A percentile compares a stretch with the other conserved stretches of the same genome.
Evolutionary conservation across 23 tunicate genomes (phyloP).

Genomic region (Ascidia mentula): DNA sequence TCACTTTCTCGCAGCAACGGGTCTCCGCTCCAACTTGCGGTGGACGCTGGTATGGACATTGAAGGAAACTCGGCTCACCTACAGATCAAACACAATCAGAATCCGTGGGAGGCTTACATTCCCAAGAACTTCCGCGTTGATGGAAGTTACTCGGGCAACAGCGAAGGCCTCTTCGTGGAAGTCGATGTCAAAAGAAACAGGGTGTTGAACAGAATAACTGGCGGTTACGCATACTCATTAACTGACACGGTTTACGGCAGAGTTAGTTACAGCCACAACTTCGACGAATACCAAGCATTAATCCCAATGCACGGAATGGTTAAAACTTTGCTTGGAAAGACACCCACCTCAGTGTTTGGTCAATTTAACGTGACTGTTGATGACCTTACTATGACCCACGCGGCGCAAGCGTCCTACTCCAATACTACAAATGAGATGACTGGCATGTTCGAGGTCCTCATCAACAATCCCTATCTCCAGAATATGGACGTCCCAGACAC

Average conservation of each 20-base stretch:
- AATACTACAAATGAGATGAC: background rate
- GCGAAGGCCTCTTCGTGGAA: background rate
- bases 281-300: slow-evolving; percentile 13
- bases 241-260: slow-evolving; percentile 14
- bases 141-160: background rate
- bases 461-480: slow-evolving; percentile 12
- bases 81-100: slow-evolving; percentile 26
- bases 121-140: slow-evolving; percentile 30
- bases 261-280: slow-evolving; percentile 16
- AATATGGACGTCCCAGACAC: slow-evolving; percentile 33
- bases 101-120: slow-evolving; percentile 18
- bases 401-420: slow-evolving; percentile 18
- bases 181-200: slow-evolving; percentile 1
- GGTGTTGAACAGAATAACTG: background rate
- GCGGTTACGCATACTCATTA: background rate
- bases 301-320: slow-evolving; percentile 1
- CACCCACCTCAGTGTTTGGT: slow-evolving; percentile 1
- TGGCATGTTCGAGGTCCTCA: slow-evolving; percentile 3
- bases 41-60: slow-evolving; percentile 19
- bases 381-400: slow-evolving; percentile 11
- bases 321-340: slow-evolving; percentile 13
- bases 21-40: background rate
- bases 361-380: slow-evolving; percentile 35
- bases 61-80: slow-evolving; percentile 12
- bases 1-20: background rate